phyloP scores from a whole-genome alignment of 2,797 vertebrate genomes.

The Sebastes trivittatus region DNA sequence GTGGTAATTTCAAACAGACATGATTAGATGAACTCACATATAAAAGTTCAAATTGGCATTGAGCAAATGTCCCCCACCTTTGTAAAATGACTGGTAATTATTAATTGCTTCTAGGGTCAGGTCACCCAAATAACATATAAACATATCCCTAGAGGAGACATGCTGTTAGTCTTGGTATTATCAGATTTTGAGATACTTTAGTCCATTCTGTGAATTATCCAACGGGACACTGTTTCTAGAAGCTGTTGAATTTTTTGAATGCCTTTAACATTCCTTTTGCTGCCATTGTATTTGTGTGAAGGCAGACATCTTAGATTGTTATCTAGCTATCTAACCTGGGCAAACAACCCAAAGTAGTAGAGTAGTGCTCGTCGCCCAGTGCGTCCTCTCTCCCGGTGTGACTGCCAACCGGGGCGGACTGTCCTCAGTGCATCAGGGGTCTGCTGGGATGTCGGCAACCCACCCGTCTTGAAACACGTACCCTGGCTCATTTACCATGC shows the following conservation, averaged over 20 bases:
- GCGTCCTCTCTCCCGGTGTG: too few species aligned
- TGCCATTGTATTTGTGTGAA: not conserved
- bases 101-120: not conserved
- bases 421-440: too few species aligned
- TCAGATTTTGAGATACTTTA: not conserved
- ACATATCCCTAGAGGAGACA: not conserved
- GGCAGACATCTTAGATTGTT: not conserved
- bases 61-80: not conserved
- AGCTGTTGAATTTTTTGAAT: not conserved
- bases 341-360: not conserved
- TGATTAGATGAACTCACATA: too few species aligned
- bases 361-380: rapidly evolving
- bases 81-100: not conserved
- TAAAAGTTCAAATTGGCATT: not conserved
- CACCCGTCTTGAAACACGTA: too few species aligned
- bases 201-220: not conserved
- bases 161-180: not conserved
- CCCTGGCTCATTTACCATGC: too few species aligned
- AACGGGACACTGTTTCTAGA: too few species aligned
- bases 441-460: too few species aligned
- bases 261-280: not conserved
- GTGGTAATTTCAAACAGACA: too few species aligned
- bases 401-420: too few species aligned
- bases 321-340: not conserved
- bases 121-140: not conserved